These are phyloP conservation scores for Scolopax mira DNA, from an alignment of 2,113 vertebrate genomes.

Conservation along the genomic window DNA sequence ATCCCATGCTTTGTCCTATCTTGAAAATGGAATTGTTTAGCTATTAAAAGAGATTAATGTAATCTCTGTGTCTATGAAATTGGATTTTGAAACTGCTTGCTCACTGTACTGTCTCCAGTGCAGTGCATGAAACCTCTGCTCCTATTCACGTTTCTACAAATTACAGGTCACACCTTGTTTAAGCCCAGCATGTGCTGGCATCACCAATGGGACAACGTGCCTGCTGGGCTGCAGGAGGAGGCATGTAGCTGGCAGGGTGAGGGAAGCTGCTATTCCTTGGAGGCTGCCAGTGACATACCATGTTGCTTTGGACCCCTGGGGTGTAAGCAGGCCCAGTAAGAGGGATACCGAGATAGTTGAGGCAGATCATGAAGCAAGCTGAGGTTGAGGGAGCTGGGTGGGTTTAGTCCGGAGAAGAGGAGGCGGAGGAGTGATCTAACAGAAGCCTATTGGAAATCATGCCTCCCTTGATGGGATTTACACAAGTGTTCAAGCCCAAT, in stretches of 20 bases:
- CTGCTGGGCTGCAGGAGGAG: not conserved
- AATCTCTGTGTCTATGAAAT: constrained; percentile 58
- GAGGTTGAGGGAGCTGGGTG: not conserved
- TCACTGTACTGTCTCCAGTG: not conserved
- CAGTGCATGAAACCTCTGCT: not conserved
- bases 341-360: not conserved
- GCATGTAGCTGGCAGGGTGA: fast-evolving
- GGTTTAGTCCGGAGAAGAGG: not conserved
- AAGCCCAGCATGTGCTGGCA: not conserved
- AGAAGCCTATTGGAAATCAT: not conserved
- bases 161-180: not conserved
- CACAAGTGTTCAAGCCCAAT: not conserved
- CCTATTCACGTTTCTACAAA: not conserved
- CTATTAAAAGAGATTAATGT: constrained; percentile 56
- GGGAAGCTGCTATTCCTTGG: not conserved
- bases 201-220: fast-evolving
- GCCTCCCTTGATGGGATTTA: not conserved
- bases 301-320: not conserved
- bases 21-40: constrained; percentile 58
- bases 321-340: not conserved
- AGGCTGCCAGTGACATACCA: fast-evolving
- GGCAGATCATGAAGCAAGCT: fast-evolving
- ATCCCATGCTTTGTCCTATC: constrained; percentile 49
- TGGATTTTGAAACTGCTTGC: constrained; percentile 51
- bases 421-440: not conserved